Percentiles rank a stretch among this genome's conserved stretches.
Evolutionary conservation across 2,113 vertebrate species (phyloP).

Genomic region (Mesocricetus auratus): DNA sequence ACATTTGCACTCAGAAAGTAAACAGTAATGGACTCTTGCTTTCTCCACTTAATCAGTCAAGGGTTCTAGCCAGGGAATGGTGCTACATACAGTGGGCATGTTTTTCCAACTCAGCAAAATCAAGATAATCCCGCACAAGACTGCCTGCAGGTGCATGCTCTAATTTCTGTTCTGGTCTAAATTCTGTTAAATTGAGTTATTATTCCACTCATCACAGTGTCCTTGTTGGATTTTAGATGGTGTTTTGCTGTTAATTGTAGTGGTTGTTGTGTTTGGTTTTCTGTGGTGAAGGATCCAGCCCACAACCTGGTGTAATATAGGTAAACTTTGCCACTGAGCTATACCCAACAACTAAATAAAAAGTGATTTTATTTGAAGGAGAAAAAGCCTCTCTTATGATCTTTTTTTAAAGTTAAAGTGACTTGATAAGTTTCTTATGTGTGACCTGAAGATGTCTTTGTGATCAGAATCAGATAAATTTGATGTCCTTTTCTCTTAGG

Average conservation of each 20-base stretch:
- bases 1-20: not conserved
- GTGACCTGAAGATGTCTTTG: slow-evolving; percentile 11
- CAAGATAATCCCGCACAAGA: not conserved
- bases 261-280: slow-evolving; percentile 30
- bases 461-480: slow-evolving; percentile 47
- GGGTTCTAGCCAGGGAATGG: not conserved
- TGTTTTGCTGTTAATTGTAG: slow-evolving; percentile 54
- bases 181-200: not conserved
- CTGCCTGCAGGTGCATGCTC: not conserved
- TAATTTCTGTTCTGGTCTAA: not conserved
- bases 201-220: not conserved
- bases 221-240: slow-evolving; percentile 42
- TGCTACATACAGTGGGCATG: not conserved
- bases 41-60: not conserved
- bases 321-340: not conserved
- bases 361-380: slow-evolving; percentile 40
- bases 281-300: not conserved
- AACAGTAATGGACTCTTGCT: not conserved
- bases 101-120: not conserved
- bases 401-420: slow-evolving; percentile 49
- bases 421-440: slow-evolving; percentile 30
- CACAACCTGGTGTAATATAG: not conserved
- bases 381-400: not conserved
- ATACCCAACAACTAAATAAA: not conserved
- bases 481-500: slow-evolving; percentile 77